Percentiles rank a stretch among this genome's conserved stretches.
These are phyloP conservation scores for Myripristis jacobus DNA, from an alignment of 2,797 vertebrate species.

Conservation along the genomic window DNA sequence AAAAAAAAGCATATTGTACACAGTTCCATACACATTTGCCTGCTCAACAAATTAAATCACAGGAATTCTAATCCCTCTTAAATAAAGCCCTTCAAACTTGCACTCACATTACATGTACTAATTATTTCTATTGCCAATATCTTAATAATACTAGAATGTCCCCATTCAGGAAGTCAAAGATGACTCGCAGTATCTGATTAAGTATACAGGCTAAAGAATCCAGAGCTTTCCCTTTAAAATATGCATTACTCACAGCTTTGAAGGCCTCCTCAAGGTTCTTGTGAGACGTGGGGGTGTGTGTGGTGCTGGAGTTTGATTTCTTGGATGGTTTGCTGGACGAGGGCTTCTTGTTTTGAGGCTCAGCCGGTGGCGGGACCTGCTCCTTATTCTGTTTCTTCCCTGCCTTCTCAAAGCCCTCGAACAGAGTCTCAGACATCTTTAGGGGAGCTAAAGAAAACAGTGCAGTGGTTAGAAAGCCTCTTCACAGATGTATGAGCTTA, in stretches of 20 bases:
- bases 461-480: neutral
- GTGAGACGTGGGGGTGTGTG: slow-evolving; percentile 61
- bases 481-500: neutral
- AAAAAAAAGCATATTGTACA: neutral
- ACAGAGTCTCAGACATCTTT: slow-evolving; percentile 86
- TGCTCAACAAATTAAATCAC: neutral
- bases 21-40: neutral
- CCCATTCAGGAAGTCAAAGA: neutral
- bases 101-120: neutral
- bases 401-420: slow-evolving; percentile 88
- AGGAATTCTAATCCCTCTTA: neutral
- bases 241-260: slow-evolving; percentile 86
- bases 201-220: too few relatives aligned
- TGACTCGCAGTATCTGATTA: neutral
- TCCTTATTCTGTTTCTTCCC: slow-evolving; percentile 93
- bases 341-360: slow-evolving; percentile 81
- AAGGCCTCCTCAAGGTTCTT: slow-evolving; percentile 91
- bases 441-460: slow-evolving; percentile 80
- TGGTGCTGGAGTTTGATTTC: slow-evolving; percentile 67
- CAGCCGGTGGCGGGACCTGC: slow-evolving; percentile 89
- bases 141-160: too few relatives aligned
- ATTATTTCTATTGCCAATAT: neutral
- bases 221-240: neutral
- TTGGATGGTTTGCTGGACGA: slow-evolving; percentile 77
- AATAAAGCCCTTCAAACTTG: slow-evolving; percentile 3